A percentile compares a stretch with the other conserved stretches of the same genome.
Conservation (phyloP, 2,888 invertebrate genomes). For the Scaptomyza tumidula region DNA sequence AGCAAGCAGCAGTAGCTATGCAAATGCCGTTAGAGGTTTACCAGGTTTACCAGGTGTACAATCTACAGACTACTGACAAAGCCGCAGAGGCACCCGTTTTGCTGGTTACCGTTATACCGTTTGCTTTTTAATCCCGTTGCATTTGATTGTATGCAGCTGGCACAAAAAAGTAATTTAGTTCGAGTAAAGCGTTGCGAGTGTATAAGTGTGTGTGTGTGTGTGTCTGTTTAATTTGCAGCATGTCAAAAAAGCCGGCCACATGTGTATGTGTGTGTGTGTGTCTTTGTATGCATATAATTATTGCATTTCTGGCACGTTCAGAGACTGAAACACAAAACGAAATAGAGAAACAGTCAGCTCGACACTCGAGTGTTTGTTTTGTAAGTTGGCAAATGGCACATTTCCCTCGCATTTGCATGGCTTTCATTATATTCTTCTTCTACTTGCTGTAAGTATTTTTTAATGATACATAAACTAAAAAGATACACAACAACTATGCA, state of each 20-base stretch:
- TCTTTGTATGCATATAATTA: conserved; percentile 77
- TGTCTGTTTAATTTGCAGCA: conserved; percentile 77
- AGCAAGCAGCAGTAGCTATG: conserved; percentile 44
- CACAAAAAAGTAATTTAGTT: conserved; percentile 75
- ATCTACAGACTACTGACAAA: conserved; percentile 44
- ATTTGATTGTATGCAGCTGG: conserved; percentile 77
- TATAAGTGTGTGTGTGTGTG: conserved; percentile 37
- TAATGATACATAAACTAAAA: conserved; percentile 80
- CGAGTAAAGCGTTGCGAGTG: conserved; percentile 34
- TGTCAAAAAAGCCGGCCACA: conserved; percentile 70
- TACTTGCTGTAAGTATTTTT: conserved; percentile 70
- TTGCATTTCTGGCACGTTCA: conserved; percentile 78
- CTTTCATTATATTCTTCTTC: conserved; percentile 55
- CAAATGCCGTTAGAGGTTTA: conserved; percentile 70
- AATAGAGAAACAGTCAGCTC: conserved; percentile 23
- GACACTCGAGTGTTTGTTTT: conserved; percentile 60
- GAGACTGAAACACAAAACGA: conserved; percentile 46
- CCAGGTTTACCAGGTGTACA: conserved; percentile 61
- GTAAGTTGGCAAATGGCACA: conserved; percentile 76
- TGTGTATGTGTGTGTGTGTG: conserved; percentile 33
- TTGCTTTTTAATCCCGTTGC: conserved; percentile 77
- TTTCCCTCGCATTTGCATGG: conserved; percentile 60
- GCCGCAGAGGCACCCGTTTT: conserved; percentile 36
- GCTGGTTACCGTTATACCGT: conserved; percentile 60
- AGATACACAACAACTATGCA: conserved; percentile 62